Base-by-base conservation (phyloP, 2,888 invertebrate species). In the Ischnus inquisitorius region DNA sequence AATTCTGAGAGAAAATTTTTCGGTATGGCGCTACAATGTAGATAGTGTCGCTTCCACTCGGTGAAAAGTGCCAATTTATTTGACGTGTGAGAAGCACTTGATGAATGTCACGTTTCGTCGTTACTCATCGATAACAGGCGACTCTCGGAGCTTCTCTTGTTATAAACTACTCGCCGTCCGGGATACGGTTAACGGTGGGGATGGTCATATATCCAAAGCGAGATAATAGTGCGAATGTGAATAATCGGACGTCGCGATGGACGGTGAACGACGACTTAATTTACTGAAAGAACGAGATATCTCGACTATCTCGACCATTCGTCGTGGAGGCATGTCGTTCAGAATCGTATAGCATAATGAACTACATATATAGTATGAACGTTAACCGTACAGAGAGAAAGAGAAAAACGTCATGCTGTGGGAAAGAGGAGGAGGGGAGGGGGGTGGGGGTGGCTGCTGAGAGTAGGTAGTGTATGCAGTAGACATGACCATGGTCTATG, bases 211-310 rank as follows among this genome's bases (percentile, higher is more conserved):
- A 34, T 39, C 19, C 3, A 34, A 14, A 34, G 34, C 2, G 39
- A 39, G 62, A 64, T 16, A 39, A 39, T 39, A 39, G 62, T 16
- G 34, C 34, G 16, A 48, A 28, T n/a, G 43, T 5, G 46, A 48
- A 64, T 34, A 16, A 6, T 19, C 4, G 6, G 6, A 34, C 39
- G 48, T 6, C 3, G 57, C 34, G 48, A 48, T 64, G 22, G n/a
- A 22, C 10, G 39, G 39, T 43, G 68, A 57, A 57, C 57, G 28
- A 69, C 28, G 60, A 67, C 65, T 71, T 72, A 81, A 81, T 81
- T 81, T 65, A 81, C 65, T 54, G 77, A 82, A 67, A 77, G 41
- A n/a, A 39, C 14, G 48, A 82, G 65, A 82, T 82, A 82, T 71
- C 82, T 62, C 76, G 71, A 39, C 68, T 62, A 34, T 10, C 10